Percentiles rank a stretch among this genome's conserved stretches.
phyloP scores from a whole-genome alignment of 2,888 invertebrate species.

The Lithodes maja region DNA sequence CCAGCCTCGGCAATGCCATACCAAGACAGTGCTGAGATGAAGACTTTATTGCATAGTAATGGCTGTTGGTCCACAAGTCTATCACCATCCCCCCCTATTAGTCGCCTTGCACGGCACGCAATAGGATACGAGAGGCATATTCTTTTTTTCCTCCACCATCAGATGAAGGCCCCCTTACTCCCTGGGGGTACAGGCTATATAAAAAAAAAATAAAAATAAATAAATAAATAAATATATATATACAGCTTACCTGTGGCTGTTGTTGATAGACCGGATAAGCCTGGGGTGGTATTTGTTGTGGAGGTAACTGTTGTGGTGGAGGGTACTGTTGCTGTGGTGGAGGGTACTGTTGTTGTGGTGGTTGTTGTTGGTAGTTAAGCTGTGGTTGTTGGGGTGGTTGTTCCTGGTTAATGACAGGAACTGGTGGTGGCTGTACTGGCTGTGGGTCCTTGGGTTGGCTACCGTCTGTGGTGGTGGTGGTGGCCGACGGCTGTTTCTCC shows the following conservation, averaged over 20 bases:
- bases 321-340: conserved; percentile 20
- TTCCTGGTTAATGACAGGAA: conserved; percentile 16
- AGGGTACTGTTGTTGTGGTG: not conserved
- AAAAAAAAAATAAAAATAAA: no score
- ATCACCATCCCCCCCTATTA: no score
- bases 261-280: not conserved
- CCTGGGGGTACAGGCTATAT: no score
- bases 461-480: conserved; percentile 27
- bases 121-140: no score
- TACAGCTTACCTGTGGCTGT: not conserved
- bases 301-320: conserved; percentile 18
- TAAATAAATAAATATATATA: no score
- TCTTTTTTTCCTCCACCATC: no score
- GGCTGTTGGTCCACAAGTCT: no score
- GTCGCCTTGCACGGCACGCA: no score
- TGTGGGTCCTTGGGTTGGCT: not conserved
- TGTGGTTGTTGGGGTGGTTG: not conserved
- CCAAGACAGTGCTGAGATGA: no score
- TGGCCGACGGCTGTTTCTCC: conserved; percentile 46
- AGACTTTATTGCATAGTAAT: no score
- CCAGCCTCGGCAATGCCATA: no score
- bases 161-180: no score
- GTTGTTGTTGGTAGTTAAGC: not conserved
- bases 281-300: conserved; percentile 43
- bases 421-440: conserved; percentile 27